phyloP scores from a whole-genome alignment of 92 coral and sea anemone species.

The Virgularia gustaviana region DNA sequence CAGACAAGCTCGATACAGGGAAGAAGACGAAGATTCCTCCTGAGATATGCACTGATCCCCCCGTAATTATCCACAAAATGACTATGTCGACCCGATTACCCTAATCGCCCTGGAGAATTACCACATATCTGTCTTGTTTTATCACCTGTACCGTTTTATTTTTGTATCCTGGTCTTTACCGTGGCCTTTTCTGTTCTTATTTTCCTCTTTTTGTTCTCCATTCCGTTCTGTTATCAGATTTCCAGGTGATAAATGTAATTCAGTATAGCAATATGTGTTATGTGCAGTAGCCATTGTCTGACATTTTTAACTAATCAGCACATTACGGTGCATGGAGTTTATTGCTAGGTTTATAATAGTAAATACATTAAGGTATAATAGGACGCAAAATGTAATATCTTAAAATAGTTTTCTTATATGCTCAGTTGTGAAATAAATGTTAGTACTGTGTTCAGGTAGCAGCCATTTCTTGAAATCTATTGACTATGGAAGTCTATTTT shows the following conservation, averaged over 20 bases:
- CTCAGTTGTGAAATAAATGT: not conserved
- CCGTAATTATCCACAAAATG: not conserved
- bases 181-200: not conserved
- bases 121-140: not conserved
- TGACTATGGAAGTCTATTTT: not conserved
- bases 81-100: not conserved
- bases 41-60: not conserved
- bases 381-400: not conserved
- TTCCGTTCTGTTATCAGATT: no score
- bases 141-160: not conserved
- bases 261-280: no score
- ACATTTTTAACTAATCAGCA: no score
- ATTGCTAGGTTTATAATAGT: no score
- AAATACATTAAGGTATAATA: no score
- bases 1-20: constrained; percentile 89
- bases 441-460: not conserved
- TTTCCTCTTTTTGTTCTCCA: not conserved
- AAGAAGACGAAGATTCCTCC: constrained; percentile 60
- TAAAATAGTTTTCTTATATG: not conserved
- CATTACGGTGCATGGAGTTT: no score
- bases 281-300: no score
- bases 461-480: not conserved
- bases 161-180: not conserved
- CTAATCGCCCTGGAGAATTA: not conserved
- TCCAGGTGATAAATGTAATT: no score